Evolutionary conservation across 2,797 vertebrate species (phyloP), one percentile per base, ranked within the genome.

Genomic region (Scolopax rusticola): DNA sequence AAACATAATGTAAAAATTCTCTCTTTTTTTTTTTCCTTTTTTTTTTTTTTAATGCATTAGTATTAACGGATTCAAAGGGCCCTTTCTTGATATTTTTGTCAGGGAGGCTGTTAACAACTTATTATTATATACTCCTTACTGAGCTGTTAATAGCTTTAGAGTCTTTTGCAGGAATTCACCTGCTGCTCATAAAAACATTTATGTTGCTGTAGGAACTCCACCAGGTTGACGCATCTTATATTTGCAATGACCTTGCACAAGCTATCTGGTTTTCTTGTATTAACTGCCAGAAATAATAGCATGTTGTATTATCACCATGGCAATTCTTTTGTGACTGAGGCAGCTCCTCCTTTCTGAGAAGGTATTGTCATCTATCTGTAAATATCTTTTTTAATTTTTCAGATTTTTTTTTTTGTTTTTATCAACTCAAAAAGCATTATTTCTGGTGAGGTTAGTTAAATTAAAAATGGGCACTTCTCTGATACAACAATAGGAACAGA

Each of bases 141-240:
- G 88, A 97, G 97, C 95, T 97, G 91, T 97, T 98, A 98, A 97
- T 98, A 97, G 96, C 95, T 98, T 97, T 91, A 96, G 74, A 94
- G 85, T 88, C 95, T 97, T 97, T 96, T 96, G 79, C 95, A 95
- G 94, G 91, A 98, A 98, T 97, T 97, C 97, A 97, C 97, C 97
- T 98, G 97, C 98, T 98, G 97, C 97, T 98, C 98, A 95, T 98
- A 97, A 98, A 98, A 94, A 95, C 93, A 93, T 97, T 98, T 97
- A 90, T 95, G 89, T 96, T 97, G 94, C 90, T 96, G 60, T 61
- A 97, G 87, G 96, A 98, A 96, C 96, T 97, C 97, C 63, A 84
- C 90, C 93, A 83, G 69, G 75, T 90, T 98, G 97, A 95, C 93
- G 79, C 88, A 95, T 93, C 89, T 93, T 94, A 78, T 93, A 64